phyloP scores from a whole-genome alignment of 2,113 vertebrate genomes.

The Columba janthina region DNA sequence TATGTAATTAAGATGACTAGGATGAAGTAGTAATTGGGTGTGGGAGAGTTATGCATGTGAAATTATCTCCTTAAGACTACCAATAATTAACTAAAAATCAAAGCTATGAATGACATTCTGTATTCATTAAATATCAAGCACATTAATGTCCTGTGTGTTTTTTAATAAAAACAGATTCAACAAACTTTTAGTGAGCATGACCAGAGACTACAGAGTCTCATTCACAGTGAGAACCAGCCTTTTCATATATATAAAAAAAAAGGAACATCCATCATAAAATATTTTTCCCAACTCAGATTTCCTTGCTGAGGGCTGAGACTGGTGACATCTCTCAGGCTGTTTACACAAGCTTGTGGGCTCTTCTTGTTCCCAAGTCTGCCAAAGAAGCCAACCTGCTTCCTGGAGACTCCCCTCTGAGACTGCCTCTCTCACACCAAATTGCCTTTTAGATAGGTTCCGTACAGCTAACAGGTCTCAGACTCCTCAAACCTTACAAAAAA shows the following conservation, averaged over 20 bases:
- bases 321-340: background rate
- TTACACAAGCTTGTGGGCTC: background rate
- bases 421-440: background rate
- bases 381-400: background rate
- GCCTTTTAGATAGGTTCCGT: background rate
- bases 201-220: background rate
- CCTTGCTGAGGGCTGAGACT: background rate
- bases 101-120: background rate
- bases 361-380: background rate
- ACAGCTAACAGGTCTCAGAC: background rate
- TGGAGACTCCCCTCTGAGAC: background rate
- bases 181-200: background rate
- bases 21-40: background rate
- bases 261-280: background rate
- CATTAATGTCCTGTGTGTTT: accelerated
- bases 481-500: background rate
- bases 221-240: background rate
- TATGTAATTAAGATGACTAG: background rate
- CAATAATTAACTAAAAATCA: background rate
- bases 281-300: background rate
- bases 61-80: background rate
- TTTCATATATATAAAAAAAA: background rate
- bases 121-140: background rate
- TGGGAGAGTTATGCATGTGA: background rate
- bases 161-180: background rate